These are phyloP conservation scores for Cataglyphis livida DNA, from an alignment of 2,888 invertebrate species.

Conservation along the genomic window DNA sequence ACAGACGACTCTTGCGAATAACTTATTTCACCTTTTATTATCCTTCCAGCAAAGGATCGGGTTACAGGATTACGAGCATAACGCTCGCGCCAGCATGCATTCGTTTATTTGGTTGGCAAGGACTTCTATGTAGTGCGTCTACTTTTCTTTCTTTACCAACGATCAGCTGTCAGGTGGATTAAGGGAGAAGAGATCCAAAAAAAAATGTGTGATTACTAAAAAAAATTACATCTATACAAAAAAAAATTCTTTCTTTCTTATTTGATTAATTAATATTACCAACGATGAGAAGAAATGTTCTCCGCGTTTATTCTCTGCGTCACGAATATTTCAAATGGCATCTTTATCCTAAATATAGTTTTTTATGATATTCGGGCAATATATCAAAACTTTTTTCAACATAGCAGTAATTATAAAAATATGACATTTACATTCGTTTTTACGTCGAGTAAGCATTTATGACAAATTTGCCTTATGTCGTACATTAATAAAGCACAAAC, in stretches of 20 bases:
- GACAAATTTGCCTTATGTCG: not conserved
- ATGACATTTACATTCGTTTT: not conserved
- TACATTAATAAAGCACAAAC: not conserved
- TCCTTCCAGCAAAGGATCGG: conserved; percentile 61
- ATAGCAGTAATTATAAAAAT: not conserved
- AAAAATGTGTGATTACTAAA: not conserved
- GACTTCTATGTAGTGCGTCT: conserved; percentile 55
- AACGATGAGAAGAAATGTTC: not conserved
- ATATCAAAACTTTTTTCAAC: not conserved
- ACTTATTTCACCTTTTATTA: conserved; percentile 66
- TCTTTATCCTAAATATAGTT: not conserved
- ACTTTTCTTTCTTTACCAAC: conserved; percentile 49
- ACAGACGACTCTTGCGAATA: conserved; percentile 49
- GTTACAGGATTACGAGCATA: conserved; percentile 70
- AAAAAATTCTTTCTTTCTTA: not conserved
- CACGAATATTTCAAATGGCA: not conserved
- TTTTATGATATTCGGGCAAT: not conserved
- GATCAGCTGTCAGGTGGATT: conserved; percentile 55
- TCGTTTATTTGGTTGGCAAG: conserved; percentile 69
- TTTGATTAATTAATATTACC: not conserved
- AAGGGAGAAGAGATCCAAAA: not conserved
- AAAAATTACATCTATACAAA: not conserved
- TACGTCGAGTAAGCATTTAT: not conserved
- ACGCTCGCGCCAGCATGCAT: conserved; percentile 61
- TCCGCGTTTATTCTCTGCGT: not conserved